Base-by-base conservation (phyloP, 2,888 invertebrate species). In the Julus scandinavius region DNA sequence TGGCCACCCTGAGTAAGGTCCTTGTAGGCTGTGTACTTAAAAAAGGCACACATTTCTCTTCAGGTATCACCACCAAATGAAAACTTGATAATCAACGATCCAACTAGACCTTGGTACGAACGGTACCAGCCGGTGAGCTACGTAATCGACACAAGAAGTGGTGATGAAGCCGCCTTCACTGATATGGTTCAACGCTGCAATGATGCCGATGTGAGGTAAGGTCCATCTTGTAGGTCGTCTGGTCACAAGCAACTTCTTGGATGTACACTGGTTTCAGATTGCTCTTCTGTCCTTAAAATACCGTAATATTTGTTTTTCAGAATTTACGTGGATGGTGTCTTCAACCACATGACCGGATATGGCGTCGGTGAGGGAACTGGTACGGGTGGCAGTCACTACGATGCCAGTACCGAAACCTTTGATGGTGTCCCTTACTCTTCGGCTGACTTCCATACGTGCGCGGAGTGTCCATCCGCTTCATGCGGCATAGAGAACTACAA, bases 341-440 rank as follows among this genome's bases (percentile, higher is more conserved):
- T 97, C 89, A 98, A 98, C 92, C 97, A 98, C 92, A 97, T 97
- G 97, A 94, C 96, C 0, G 95, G 93, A 0, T 92, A 94, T 84
- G 91, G 93, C 11, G 93, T 93, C 0, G 86, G 90, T 90, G 90
- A 90, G 88, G 89, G 89, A 4, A 91, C 9, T 1, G 96, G 96
- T 0, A 95, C 95, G 0, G 96, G 93, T 1, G 95, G 95, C 38
- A 89, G 90, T 88, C 89, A 89, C 58, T 93, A 91, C 90, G 91
- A 94, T 91, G 94, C 95, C 6, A 92, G 91, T 0, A 90, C 91
- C 1, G 94, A 94, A 91, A 91, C 92, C 7, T 96, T 94, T 91
- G 94, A 94, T 0, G 92, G 93, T 0, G 95, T 96, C 0, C 96
- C 96, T 0, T 97, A 94, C 90, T 93, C 94, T 0, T 91, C 92